phyloP scores from a whole-genome alignment of 2,888 invertebrate species.

The Ormyrus nitidulus region DNA sequence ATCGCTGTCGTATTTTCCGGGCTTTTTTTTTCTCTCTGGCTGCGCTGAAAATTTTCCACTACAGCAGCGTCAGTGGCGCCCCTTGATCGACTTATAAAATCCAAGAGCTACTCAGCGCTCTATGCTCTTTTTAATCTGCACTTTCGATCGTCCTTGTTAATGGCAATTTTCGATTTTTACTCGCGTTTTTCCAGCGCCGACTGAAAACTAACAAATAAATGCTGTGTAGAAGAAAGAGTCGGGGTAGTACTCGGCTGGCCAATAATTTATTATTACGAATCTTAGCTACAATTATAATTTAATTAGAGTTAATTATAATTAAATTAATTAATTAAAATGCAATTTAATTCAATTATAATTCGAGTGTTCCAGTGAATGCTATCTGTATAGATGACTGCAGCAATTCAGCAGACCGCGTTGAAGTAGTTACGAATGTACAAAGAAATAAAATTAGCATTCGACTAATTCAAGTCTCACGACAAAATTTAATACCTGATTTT shows the following conservation, averaged over 20 bases:
- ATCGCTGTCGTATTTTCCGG: constrained; percentile 36
- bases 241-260: background rate
- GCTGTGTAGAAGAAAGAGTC: background rate
- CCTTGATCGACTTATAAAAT: constrained; percentile 2
- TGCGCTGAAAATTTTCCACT: constrained; percentile 7
- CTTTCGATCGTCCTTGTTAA: constrained; percentile 23
- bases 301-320: too few species aligned
- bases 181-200: background rate
- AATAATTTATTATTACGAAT: constrained; percentile 41
- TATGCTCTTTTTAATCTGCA: constrained; percentile 29
- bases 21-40: background rate
- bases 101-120: background rate
- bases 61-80: background rate
- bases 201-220: constrained; percentile 21
- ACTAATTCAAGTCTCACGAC: too few species aligned
- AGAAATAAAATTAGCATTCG: too few species aligned
- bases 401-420: too few species aligned
- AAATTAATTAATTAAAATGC: too few species aligned
- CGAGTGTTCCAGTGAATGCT: too few species aligned
- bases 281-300: too few species aligned
- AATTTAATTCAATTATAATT: too few species aligned
- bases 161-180: constrained; percentile 37
- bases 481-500: background rate
- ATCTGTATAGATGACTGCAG: too few species aligned
- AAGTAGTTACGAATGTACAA: too few species aligned